Base-by-base conservation (phyloP, 2,888 invertebrate species). In the Eupithecia inturbata region DNA sequence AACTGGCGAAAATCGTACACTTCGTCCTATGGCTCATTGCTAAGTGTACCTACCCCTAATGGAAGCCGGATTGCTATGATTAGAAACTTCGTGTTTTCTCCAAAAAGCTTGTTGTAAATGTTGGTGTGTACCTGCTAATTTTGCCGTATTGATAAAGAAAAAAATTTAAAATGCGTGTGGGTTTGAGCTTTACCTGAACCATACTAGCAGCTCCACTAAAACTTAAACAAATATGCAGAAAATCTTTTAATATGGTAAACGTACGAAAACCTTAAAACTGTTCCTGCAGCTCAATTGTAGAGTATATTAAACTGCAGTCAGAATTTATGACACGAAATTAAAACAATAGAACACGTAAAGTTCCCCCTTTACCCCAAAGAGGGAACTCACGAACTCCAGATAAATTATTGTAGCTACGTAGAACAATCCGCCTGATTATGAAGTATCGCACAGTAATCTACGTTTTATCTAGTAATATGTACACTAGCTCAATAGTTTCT, bases 1-100 rank as follows among this genome's bases (percentile, higher is more conserved):
- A 89, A 88, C 88, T 87, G 88, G 87, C 85, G 85, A 83, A 88
- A 90, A 88, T 88, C 85, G 87, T 84, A 86, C 87, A 84, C 83
- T 81, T 81, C 80, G 78, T 82, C 84, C 81, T 81, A 77, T 77
- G 73, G 80, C 77, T 81, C 81, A 81, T 83, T 89, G 88, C 90
- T 89, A 89, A 88, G 85, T 75, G 68, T 68, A 72, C 14, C 31
- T 31, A 4, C 36, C 84, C 70, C 49, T 75, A 75, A 73, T 73
- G 75, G 70, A 75, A 81, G 81, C 84, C 81, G 82, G 84, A 82
- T 83, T 83, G 81, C 80, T 84, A 84, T 85, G 85, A 87, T 87
- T 85, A 86, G 83, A 66, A 60, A 57, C 12, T 26, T 57, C 14
- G 22, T 26, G 4, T 57, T 57, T 57, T 14, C 14, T 5, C 57